A percentile compares a stretch with the other conserved stretches of the same genome.
Evolutionary conservation across 2,113 vertebrate genomes (phyloP).

Genomic region (Corythornis madagascariensis): DNA sequence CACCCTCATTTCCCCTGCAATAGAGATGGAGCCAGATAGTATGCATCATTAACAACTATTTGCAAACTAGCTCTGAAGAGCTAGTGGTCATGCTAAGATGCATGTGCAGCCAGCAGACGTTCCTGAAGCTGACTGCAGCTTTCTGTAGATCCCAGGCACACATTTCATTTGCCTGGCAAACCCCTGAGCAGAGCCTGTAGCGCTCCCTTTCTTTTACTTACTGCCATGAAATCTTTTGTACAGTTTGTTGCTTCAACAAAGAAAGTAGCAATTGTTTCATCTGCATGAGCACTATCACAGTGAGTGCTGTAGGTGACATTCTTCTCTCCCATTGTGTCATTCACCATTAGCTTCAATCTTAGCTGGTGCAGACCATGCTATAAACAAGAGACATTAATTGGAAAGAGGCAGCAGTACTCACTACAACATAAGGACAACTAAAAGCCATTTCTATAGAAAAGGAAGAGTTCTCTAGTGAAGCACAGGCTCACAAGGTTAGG

Average conservation of each 20-base stretch:
- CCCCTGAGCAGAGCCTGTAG: not conserved
- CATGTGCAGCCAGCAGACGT: not conserved
- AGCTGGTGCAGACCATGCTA: conserved; percentile 54
- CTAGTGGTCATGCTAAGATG: not conserved
- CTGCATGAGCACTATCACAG: conserved; percentile 2
- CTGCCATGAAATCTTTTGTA: conserved; percentile 69
- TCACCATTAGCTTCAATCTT: conserved; percentile 43
- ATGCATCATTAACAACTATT: not conserved
- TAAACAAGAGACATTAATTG: not conserved
- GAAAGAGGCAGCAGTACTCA: not conserved
- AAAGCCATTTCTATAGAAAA: not conserved
- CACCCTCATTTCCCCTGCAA: not conserved
- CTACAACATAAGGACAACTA: not conserved
- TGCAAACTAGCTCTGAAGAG: not conserved
- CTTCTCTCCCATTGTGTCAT: not conserved
- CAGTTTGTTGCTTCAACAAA: conserved; percentile 60
- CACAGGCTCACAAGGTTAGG: not conserved
- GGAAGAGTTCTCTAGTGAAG: fast-evolving
- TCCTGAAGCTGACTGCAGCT: not conserved
- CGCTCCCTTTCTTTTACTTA: conserved; percentile 50
- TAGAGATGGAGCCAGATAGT: not conserved
- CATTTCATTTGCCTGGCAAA: not conserved
- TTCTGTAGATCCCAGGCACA: not conserved
- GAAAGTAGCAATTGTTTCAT: not conserved
- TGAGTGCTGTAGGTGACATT: not conserved